phyloP scores from a whole-genome alignment of 2,113 vertebrate species.

The Anolis sagrei region DNA sequence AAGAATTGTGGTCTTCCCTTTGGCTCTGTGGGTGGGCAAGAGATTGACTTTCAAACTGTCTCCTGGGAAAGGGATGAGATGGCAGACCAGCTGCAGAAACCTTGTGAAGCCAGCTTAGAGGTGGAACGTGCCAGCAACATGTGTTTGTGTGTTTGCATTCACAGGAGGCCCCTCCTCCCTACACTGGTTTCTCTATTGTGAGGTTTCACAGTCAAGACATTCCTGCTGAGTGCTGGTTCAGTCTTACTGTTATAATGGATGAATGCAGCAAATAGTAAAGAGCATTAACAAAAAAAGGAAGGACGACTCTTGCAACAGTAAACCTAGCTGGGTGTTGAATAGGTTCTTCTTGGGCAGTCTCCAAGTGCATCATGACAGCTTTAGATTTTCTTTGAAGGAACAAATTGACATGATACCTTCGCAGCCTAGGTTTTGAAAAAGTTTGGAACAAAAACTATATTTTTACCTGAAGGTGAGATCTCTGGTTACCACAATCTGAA shows the following conservation, averaged over 20 bases:
- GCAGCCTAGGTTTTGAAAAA: too few relatives aligned
- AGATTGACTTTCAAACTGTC: too few relatives aligned
- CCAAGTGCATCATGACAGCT: too few relatives aligned
- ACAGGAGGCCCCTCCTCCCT: not conserved
- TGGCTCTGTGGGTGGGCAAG: not conserved
- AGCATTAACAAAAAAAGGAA: not conserved
- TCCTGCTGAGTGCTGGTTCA: not conserved
- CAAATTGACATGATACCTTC: too few relatives aligned
- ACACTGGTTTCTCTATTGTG: not conserved
- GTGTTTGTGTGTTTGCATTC: not conserved
- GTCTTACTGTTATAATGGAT: not conserved
- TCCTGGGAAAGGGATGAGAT: not conserved
- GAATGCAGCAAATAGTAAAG: not conserved
- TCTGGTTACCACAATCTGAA: too few relatives aligned
- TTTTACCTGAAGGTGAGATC: too few relatives aligned
- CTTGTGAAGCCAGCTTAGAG: not conserved
- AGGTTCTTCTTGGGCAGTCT: too few relatives aligned
- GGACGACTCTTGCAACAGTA: too few relatives aligned
- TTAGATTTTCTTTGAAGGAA: too few relatives aligned
- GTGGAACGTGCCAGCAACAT: too few relatives aligned
- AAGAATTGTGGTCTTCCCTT: not conserved
- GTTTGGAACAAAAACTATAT: too few relatives aligned
- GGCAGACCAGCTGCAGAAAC: not conserved
- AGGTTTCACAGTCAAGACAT: not conserved
- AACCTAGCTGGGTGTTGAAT: too few relatives aligned